Evolutionary conservation across 2,113 vertebrate genomes (phyloP).

Genomic region (Saimiri boliviensis): DNA sequence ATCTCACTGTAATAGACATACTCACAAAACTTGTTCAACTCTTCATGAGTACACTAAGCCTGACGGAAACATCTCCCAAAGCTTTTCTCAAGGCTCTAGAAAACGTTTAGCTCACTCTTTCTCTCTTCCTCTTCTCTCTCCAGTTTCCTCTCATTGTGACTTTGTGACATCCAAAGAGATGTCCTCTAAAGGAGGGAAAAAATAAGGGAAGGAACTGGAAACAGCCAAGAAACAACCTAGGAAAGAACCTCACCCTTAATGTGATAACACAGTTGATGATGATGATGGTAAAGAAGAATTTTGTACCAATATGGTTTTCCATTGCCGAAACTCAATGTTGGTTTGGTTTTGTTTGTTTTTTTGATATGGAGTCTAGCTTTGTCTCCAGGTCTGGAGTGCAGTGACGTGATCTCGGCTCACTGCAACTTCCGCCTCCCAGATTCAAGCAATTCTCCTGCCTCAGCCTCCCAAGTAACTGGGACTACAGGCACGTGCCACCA

Average conservation of each 20-base stretch:
- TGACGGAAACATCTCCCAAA: background rate
- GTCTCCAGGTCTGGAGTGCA: too few species aligned
- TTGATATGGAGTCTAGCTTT: too few species aligned
- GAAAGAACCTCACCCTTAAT: background rate
- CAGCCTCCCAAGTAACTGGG: too few species aligned
- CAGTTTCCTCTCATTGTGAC: background rate
- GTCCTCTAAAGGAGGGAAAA: background rate
- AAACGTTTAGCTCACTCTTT: background rate
- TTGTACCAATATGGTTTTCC: background rate
- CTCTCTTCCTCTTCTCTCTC: constrained; percentile 9
- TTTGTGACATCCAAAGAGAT: constrained; percentile 15
- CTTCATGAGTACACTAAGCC: background rate
- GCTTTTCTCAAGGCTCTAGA: background rate
- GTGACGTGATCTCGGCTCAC: too few species aligned
- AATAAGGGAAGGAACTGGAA: background rate
- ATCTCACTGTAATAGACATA: background rate
- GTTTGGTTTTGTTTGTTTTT: too few species aligned
- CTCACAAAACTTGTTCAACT: background rate
- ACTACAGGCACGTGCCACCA: too few species aligned
- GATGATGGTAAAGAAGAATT: background rate
- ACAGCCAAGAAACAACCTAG: background rate
- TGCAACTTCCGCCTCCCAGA: too few species aligned
- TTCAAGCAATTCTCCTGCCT: too few species aligned
- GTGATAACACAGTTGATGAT: background rate
- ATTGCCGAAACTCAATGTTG: constrained; percentile 25